Conservation (phyloP, 2,888 invertebrate species). For the Macrosoma leucophasiata region DNA sequence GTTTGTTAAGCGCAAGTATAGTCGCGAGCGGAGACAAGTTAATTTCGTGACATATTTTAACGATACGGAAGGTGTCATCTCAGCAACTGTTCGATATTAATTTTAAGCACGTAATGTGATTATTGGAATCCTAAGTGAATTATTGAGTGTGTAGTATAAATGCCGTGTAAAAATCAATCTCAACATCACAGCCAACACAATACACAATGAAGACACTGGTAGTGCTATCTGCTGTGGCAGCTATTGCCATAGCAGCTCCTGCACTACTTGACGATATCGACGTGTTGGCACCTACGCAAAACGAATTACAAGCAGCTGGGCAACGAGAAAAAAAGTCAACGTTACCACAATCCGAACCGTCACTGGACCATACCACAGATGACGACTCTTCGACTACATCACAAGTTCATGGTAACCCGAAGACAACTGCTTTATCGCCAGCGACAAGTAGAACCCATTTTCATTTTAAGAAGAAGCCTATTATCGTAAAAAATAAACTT, state of each 20-base stretch:
- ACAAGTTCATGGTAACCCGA: slow-evolving; percentile 6
- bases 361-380: slow-evolving; percentile 10
- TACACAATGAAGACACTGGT: slow-evolving; percentile 60
- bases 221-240: slow-evolving; percentile 48
- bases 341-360: slow-evolving; percentile 25
- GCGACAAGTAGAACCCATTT: slow-evolving; percentile 33
- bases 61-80: slow-evolving; percentile 35
- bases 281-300: slow-evolving; percentile 21
- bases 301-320: slow-evolving; percentile 26
- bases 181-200: slow-evolving; percentile 42
- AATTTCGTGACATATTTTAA: slow-evolving; percentile 3
- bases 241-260: slow-evolving; percentile 49
- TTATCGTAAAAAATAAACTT: slow-evolving; percentile 51
- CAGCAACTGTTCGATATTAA: slow-evolving; percentile 34
- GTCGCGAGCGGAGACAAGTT: background rate
- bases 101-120: slow-evolving; percentile 50
- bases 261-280: slow-evolving; percentile 35
- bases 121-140: slow-evolving; percentile 24
- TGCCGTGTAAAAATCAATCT: slow-evolving; percentile 26
- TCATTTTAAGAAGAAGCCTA: slow-evolving; percentile 50
- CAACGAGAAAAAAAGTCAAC: slow-evolving; percentile 45
- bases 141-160: slow-evolving; percentile 51
- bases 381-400: slow-evolving; percentile 9
- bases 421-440: slow-evolving; percentile 22
- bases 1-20: background rate